Evolutionary conservation across 2,113 vertebrate species (phyloP), one percentile per base, ranked within the genome.

Genomic region (Leucosticte australis): DNA sequence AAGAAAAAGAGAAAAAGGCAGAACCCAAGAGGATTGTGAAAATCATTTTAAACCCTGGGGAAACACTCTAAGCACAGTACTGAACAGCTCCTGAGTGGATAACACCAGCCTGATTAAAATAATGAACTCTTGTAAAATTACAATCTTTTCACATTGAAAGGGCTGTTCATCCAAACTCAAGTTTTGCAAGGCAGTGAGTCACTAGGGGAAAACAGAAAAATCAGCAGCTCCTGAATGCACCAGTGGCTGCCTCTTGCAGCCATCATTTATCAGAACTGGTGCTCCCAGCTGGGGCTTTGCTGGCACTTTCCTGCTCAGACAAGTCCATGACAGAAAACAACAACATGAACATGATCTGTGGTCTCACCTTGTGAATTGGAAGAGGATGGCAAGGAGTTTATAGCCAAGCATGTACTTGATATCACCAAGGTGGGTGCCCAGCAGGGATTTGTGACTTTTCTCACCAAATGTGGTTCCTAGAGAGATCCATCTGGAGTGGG

Each of bases 351-450:
- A 39, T 13, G 49, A 60, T 17, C 53, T 30, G 4, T 57, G 42
- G 37, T 33, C 90, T 94, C 63, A 93, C 92, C 90, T 91, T 0
- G 37, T 57, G 75, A 79, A 37, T 2, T 10, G 37, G 18, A 3
- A 49, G 74, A 64, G 13, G 68, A 59, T n/a, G 75, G 42, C 52
- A 68, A 42, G 15, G 41, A 44, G 15, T 49, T 83, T 64, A 42
- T 2, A 76, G 70, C 19, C 47, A 62, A 50, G 15, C 14, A 59
- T 53, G 35, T 5, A 20, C 22, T 37, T 11, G 22, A 57, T 1
- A 44, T 65, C 59, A 50, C 46, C 1, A 3, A 35, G 0, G 2
- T 8, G 33, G 35, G 23, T 63, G 22, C 41, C 33, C 70, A 57
- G 82, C 15, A 37, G 59, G 27, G 37, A 56, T 60, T 37, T 73